Conservation (phyloP, 2,888 invertebrate genomes). For the Cantharis rustica region DNA sequence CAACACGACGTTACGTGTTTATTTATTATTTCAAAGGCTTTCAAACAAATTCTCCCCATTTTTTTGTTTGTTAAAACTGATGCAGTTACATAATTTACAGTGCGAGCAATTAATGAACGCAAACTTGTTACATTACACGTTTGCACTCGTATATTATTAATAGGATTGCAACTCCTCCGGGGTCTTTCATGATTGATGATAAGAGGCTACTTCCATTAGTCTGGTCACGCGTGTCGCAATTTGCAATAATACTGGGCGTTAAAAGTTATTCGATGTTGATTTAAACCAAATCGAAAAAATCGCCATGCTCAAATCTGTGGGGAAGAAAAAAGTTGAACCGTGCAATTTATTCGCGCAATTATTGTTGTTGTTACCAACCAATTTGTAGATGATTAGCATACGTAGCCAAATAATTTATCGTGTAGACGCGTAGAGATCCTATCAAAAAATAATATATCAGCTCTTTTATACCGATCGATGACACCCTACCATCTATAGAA, state of each 20-base stretch:
- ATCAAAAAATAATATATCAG: slow-evolving; percentile 31
- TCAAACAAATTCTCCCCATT: background rate
- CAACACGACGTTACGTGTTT: background rate
- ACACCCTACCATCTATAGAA: slow-evolving; percentile 26
- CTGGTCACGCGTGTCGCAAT: slow-evolving; percentile 20
- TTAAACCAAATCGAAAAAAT: background rate
- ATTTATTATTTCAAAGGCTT: background rate
- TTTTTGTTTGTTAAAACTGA: background rate
- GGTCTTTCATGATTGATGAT: slow-evolving; percentile 9
- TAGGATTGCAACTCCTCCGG: slow-evolving; percentile 13
- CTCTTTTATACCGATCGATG: slow-evolving; percentile 29
- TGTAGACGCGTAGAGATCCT: slow-evolving; percentile 14
- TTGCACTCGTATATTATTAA: slow-evolving; percentile 17
- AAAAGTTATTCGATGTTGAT: background rate
- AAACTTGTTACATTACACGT: slow-evolving; percentile 19
- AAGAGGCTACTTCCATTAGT: slow-evolving; percentile 18
- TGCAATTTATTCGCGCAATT: background rate
- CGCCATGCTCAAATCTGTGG: background rate
- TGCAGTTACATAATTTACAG: slow-evolving; percentile 20
- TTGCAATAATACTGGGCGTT: slow-evolving; percentile 12
- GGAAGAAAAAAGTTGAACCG: background rate
- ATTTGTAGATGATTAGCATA: slow-evolving; percentile 11
- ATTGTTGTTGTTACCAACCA: background rate
- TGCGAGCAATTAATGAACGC: slow-evolving; percentile 20
- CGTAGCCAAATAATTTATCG: slow-evolving; percentile 17